phyloP scores from a whole-genome alignment of 2,797 vertebrate species.

The Tarsius wallacei region DNA sequence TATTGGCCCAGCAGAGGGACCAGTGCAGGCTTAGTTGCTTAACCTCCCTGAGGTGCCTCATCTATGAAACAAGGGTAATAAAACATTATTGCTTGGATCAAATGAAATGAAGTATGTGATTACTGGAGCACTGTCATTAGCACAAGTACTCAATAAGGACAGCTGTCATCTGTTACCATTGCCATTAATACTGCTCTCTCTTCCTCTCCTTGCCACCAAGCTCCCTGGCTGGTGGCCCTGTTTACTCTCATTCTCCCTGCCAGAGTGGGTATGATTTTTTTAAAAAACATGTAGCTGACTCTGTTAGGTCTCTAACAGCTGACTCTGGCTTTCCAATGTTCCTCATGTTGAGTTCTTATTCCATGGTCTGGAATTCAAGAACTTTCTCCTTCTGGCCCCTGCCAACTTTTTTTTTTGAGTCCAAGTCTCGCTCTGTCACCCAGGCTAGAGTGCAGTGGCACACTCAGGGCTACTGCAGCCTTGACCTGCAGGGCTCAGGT shows the following conservation, averaged over 20 bases:
- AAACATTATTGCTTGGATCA: background rate
- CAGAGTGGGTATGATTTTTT: background rate
- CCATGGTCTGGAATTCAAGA: background rate
- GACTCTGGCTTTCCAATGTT: background rate
- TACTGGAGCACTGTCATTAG: background rate
- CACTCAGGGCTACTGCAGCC: too few relatives aligned
- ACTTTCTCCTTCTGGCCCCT: background rate
- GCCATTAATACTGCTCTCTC: background rate
- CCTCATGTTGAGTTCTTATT: background rate
- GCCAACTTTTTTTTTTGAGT: background rate
- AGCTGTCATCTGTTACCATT: rapidly evolving
- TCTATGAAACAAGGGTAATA: background rate
- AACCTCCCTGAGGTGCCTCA: background rate
- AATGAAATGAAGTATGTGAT: background rate
- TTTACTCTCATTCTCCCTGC: background rate
- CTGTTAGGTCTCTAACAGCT: background rate
- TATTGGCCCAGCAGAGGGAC: background rate
- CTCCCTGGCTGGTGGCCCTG: background rate
- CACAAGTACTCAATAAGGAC: background rate
- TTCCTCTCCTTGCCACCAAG: background rate
- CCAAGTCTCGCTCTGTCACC: too few relatives aligned
- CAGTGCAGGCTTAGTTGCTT: background rate
- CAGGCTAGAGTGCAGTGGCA: too few relatives aligned
- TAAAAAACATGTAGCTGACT: background rate
- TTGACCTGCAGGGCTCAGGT: too few relatives aligned